These are phyloP conservation scores for Eptesicus fuscus DNA, from an alignment of 2,113 vertebrate species.

Conservation along the genomic window DNA sequence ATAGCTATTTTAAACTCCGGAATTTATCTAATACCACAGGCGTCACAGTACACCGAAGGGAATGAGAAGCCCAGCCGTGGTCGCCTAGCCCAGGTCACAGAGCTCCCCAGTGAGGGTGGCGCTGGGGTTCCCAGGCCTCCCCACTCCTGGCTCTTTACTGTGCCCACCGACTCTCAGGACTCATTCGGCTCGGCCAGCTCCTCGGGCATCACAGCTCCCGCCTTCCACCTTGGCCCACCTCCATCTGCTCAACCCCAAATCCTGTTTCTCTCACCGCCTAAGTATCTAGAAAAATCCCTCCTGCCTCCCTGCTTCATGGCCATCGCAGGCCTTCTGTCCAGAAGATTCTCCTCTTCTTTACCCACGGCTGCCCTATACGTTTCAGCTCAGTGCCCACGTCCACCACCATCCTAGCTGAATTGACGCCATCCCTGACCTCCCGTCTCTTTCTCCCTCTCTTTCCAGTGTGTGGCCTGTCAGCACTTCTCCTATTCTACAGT, in stretches of 20 bases:
- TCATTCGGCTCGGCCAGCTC: not conserved
- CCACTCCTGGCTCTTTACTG: not conserved
- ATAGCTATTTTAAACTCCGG: not conserved
- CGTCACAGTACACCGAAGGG: not conserved
- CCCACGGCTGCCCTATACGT: not conserved
- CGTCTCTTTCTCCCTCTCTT: not conserved
- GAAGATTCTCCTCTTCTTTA: not conserved
- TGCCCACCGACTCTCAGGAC: not conserved
- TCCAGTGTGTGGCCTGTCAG: not conserved
- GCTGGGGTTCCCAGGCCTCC: not conserved
- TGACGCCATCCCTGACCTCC: rapidly evolving
- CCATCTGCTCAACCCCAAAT: not conserved
- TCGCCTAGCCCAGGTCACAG: not conserved
- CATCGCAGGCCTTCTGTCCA: not conserved
- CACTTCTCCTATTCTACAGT: not conserved
- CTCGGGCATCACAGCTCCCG: rapidly evolving
- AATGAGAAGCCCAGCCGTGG: not conserved
- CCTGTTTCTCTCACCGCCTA: not conserved
- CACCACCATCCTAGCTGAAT: not conserved
- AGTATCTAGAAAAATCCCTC: not conserved
- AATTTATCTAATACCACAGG: not conserved
- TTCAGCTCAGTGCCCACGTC: not conserved
- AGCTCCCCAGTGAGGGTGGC: not conserved
- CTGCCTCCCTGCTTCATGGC: not conserved
- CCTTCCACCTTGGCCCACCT: not conserved